Evolutionary conservation across 2,797 vertebrate species (phyloP).

Genomic region (Enteromius viviparus): DNA sequence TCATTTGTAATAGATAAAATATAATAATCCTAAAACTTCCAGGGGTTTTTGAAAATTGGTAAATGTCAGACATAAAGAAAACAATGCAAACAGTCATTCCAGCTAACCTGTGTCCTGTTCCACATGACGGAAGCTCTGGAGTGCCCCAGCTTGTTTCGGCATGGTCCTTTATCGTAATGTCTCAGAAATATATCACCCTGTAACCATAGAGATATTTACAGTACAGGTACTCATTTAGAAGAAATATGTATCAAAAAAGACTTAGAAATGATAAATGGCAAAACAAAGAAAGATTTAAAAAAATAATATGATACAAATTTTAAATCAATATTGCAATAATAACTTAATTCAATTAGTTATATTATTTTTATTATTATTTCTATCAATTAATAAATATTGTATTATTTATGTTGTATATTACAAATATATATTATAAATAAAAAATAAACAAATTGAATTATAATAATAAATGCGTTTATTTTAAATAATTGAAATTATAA

Average conservation of each 20-base stretch:
- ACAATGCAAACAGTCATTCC: neutral
- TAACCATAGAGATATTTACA: slow-evolving; percentile 18
- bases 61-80: neutral
- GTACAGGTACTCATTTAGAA: neutral
- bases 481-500: no score
- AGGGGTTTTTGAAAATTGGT: neutral
- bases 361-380: neutral
- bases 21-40: neutral
- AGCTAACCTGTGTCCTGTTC: slow-evolving; percentile 93
- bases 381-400: no score
- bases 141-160: slow-evolving; percentile 96
- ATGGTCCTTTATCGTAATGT: slow-evolving; percentile 96
- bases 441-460: no score
- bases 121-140: slow-evolving; percentile 96
- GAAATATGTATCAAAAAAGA: neutral
- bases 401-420: no score
- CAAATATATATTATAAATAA: no score
- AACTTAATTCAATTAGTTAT: neutral
- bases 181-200: slow-evolving; percentile 97
- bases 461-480: no score
- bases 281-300: neutral
- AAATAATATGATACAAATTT: neutral
- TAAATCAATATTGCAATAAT: neutral
- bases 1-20: no score
- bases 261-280: neutral